Base-by-base conservation (phyloP, 2,797 vertebrate species). In the Rallus crepitans region DNA sequence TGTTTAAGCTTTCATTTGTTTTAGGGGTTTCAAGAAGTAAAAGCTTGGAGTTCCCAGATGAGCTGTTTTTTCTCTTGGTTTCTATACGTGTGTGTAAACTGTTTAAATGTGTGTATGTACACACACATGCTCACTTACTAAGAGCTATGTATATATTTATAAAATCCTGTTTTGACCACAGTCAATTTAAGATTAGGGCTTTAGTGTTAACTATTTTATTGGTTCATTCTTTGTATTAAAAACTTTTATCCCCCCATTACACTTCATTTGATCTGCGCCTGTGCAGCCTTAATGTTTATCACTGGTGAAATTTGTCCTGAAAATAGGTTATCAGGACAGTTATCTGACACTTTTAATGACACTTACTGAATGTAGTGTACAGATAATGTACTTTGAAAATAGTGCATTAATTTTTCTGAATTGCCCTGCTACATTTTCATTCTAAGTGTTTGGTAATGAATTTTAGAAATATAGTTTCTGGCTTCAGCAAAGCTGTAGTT, bases 71-170 rank as follows among this genome's bases (percentile, higher is more conserved):
- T 57, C 25, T 11, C 85, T 31, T 71, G 19, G 6, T 55, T 85
- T 71, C 59, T 72, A 1, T 53, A 12, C 3, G 2, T 0, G 2
- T 8, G 1, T 61, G 20, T 69, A 18, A 55, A 31, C 25, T 42
- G 18, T 77, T 39, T 52, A 65, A 73, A 57, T 37, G 23, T 52
- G 5, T 45, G 6, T 15, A 5, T 8, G 5, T 59, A 7, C 1
- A 1, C 6, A 12, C 0, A 0, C 31, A 31, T n/a, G 21, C 28
- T n/a, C 16, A 6, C 0, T 9, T 71, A 6, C 9, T 56, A 45
- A 70, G 14, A 75, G 28, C n/a, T 77, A 30, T 14, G 20, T 69
- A 6, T 50, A 4, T 76, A 17, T 35, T 61, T 76, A 33, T 19
- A 40, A 66, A 72, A 69, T 56, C 42, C 14, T 52, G 7, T 6